phyloP scores from a whole-genome alignment of 2,113 vertebrate species.

The Hippocampus guttulatus region DNA sequence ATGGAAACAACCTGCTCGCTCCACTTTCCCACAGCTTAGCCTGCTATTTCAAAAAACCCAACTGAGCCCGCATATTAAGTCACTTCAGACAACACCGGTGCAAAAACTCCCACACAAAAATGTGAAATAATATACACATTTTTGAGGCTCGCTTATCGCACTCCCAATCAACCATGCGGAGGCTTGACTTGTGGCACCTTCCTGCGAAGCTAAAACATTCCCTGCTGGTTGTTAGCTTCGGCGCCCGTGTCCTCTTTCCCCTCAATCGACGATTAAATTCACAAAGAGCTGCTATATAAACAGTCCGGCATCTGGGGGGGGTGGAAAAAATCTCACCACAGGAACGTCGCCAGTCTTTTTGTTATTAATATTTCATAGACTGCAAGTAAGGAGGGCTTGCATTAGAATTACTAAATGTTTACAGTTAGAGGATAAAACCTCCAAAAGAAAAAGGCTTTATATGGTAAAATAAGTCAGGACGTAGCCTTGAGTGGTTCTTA shows the following conservation, averaged over 20 bases:
- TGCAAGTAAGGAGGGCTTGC: constrained; percentile 7
- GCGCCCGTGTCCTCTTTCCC: constrained; percentile 43
- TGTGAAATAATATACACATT: constrained; percentile 17
- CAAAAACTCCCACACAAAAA: constrained; percentile 5
- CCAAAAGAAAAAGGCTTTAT: constrained; percentile 8
- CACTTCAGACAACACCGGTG: background rate
- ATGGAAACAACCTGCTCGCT: background rate
- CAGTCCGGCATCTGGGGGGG: constrained; percentile 64
- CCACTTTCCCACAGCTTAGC: background rate
- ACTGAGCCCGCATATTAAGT: background rate
- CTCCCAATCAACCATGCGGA: constrained; percentile 31
- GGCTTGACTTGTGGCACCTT: constrained; percentile 51
- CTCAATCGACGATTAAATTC: constrained; percentile 64
- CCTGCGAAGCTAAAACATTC: constrained; percentile 61
- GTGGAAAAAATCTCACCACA: constrained; percentile 55
- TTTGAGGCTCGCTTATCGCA: constrained; percentile 30
- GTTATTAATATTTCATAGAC: constrained; percentile 73
- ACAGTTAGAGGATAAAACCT: background rate
- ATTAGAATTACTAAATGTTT: constrained; percentile 4
- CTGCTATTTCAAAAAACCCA: background rate
- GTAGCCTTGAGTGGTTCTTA: background rate
- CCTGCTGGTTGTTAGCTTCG: constrained; percentile 38
- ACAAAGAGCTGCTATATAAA: constrained; percentile 69
- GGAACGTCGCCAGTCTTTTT: constrained; percentile 63
- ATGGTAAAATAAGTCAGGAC: background rate